These are phyloP conservation scores for Philereme transversata DNA, from an alignment of 2,888 invertebrate genomes.

Conservation along the genomic window DNA sequence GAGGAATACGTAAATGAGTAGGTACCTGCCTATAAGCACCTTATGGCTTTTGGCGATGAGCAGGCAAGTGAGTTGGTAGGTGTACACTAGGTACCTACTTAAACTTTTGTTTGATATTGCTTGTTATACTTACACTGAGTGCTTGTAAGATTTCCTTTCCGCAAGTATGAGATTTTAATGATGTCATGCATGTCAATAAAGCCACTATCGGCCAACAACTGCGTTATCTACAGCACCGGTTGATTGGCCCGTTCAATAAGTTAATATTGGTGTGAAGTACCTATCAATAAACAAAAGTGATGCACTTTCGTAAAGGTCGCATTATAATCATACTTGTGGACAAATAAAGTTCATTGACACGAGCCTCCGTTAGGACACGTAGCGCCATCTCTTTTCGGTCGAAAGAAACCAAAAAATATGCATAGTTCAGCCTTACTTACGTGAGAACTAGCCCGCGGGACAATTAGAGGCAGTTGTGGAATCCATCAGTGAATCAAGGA, in stretches of 20 bases:
- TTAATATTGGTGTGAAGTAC: constrained; percentile 22
- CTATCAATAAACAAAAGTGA: constrained; percentile 47
- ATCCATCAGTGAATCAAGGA: constrained; percentile 56
- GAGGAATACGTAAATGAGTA: not conserved
- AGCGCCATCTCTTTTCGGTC: constrained; percentile 73
- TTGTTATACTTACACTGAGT: too few relatives aligned
- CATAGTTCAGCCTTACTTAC: constrained; percentile 63
- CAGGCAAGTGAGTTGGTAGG: too few relatives aligned
- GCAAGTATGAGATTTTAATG: too few relatives aligned
- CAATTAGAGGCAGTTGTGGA: constrained; percentile 50
- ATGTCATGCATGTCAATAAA: not conserved
- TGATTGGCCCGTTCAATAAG: constrained; percentile 28
- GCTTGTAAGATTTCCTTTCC: too few relatives aligned
- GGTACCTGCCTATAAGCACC: not conserved
- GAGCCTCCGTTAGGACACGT: constrained; percentile 50
- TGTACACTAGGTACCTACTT: not conserved
- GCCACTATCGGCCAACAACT: constrained; percentile 4
- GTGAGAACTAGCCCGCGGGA: constrained; percentile 55
- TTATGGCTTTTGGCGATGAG: too few relatives aligned
- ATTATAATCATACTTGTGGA: constrained; percentile 22
- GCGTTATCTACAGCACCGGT: constrained; percentile 22
- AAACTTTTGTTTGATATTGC: not conserved
- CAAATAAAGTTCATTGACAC: constrained; percentile 72
- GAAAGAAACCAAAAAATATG: constrained; percentile 48
- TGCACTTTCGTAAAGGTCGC: constrained; percentile 53